These are phyloP conservation scores for Paragorgia papillata DNA, from an alignment of 92 coral and sea anemone species.

Conservation along the genomic window DNA sequence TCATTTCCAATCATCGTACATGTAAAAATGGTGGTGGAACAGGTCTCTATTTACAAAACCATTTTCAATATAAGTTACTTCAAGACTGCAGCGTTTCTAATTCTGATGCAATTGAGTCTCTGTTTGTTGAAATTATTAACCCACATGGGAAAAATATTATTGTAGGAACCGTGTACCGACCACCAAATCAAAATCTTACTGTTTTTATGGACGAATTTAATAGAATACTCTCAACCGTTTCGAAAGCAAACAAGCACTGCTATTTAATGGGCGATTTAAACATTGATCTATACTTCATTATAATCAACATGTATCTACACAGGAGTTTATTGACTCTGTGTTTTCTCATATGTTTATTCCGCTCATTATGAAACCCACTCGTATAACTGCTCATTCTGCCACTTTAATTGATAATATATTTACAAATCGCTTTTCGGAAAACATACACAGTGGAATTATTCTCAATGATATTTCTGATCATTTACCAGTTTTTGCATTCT, in stretches of 20 bases:
- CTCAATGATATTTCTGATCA: slow-evolving; percentile 58
- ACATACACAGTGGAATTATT: slow-evolving; percentile 12
- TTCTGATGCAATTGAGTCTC: slow-evolving; percentile 17
- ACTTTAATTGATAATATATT: slow-evolving; percentile 48
- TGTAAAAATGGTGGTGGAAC: slow-evolving; percentile 47
- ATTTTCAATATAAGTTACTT: slow-evolving; percentile 36
- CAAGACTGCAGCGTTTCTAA: slow-evolving; percentile 26
- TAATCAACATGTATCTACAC: slow-evolving; percentile 25
- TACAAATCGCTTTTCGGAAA: slow-evolving; percentile 15
- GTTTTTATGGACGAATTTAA: slow-evolving; percentile 41
- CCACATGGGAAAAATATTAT: slow-evolving; percentile 47
- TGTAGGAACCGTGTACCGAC: slow-evolving; percentile 44
- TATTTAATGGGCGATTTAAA: slow-evolving; percentile 47
- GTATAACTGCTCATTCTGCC: slow-evolving; percentile 46
- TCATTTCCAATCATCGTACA: slow-evolving; percentile 51
- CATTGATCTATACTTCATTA: slow-evolving; percentile 29
- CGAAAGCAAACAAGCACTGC: slow-evolving; percentile 26
- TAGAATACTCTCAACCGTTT: slow-evolving; percentile 28
- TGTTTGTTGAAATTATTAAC: slow-evolving; percentile 40
- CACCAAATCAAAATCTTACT: slow-evolving; percentile 52
- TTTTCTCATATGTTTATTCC: slow-evolving; percentile 41
- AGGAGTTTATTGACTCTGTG: slow-evolving; percentile 51
- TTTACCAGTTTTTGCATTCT: slow-evolving; percentile 43
- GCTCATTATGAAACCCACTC: slow-evolving; percentile 36
- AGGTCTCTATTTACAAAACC: slow-evolving; percentile 37